Evolutionary conservation across 2,113 vertebrate species (phyloP), one percentile per base, ranked within the genome.

Genomic region (Mionectes macconnelli): DNA sequence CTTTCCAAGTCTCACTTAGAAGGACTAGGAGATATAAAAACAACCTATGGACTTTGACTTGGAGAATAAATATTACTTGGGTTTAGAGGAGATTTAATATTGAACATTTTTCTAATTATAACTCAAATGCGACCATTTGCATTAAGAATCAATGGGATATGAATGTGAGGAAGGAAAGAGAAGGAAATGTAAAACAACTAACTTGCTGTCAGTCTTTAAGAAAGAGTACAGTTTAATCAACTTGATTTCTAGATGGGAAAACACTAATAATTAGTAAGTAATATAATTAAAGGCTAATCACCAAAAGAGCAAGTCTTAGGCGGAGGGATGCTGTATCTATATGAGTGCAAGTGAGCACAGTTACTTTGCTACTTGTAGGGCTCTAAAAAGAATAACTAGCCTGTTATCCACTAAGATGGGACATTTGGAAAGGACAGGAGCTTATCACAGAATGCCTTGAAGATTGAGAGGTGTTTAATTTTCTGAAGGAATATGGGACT

Each of bases 201-300:
- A 39, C 37, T 27, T 62, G 44, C 52, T 56, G 22, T 57, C 49
- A 30, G 64, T 84, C 47, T 83, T 67, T 18, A 57, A 60, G 72
- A 50, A 76, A 31, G 16, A 66, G 4, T 17, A 42, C 30, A 50
- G 23, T 89, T 77, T 72, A 85, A 93, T 77, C 42, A 93, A 30
- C 39, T 52, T n/a, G 10, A 74, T 79, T 64, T 73, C 40, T 66
- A 67, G 49, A 50, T 57, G 6, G 16, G 30, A 79, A 63, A 75
- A 88, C 90, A 7, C 14, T 90, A 74, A 35, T 82, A 69, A 77
- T 85, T 77, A 66, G 35, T 75, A 95, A 16, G 44, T 27, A 82
- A 73, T 39, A 45, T 39, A 66, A 77, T 89, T 63, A 67, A 59
- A 75, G 10, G 3, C 14, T 70, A 69, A 90, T 67, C n/a, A 56